Conservation (phyloP, 1,140 invertebrate species). For the Drosophila novamexicana region DNA sequence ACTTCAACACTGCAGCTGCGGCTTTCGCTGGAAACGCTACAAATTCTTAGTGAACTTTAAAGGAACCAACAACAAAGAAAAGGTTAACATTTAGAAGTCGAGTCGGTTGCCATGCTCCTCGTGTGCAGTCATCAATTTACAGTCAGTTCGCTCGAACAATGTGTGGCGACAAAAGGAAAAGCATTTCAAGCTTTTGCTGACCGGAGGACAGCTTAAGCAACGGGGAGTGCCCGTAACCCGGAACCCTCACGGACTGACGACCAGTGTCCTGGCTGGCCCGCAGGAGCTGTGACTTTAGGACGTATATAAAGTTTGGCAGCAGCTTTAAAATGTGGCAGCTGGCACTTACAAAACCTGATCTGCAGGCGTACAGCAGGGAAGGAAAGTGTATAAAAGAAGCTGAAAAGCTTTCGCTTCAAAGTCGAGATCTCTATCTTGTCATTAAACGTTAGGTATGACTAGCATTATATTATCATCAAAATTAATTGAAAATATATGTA, state of each 20-base stretch:
- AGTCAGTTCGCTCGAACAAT: constrained; percentile 1
- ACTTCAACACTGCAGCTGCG: constrained; percentile 4
- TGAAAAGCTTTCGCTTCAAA: too few relatives aligned
- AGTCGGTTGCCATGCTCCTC: constrained; percentile 8
- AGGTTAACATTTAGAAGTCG: constrained; percentile 2
- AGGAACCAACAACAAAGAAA: background rate
- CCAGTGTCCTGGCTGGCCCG: background rate
- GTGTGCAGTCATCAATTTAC: constrained; percentile 28
- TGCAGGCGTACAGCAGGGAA: background rate
- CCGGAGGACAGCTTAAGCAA: background rate
- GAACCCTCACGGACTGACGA: background rate
- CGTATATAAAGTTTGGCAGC: constrained; percentile 12
- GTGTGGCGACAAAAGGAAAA: constrained; percentile 12
- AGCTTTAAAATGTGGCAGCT: background rate
- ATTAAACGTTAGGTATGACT: too few relatives aligned
- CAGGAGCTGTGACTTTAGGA: background rate
- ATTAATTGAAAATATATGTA: too few relatives aligned
- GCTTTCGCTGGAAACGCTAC: constrained; percentile 14
- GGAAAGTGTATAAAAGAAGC: too few relatives aligned
- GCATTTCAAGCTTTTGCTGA: constrained; percentile 21
- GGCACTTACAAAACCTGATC: too few relatives aligned
- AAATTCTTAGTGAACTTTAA: constrained; percentile 24
- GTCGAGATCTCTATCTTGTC: too few relatives aligned
- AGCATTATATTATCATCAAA: too few relatives aligned
- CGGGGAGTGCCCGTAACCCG: too few relatives aligned